phyloP scores from a whole-genome alignment of 2,113 vertebrate species.

The Barbus barbus region DNA sequence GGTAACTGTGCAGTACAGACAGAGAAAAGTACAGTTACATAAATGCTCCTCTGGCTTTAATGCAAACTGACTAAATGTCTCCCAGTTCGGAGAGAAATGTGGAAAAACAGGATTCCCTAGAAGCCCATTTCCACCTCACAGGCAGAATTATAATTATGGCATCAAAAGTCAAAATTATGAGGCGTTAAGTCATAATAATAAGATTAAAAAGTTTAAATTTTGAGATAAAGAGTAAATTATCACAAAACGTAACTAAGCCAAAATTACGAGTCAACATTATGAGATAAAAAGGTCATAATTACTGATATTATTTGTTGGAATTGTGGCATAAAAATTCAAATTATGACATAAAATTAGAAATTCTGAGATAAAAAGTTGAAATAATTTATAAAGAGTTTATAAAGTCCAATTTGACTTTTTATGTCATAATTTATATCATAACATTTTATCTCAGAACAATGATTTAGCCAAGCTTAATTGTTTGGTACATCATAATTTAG shows the following conservation, averaged over 20 bases:
- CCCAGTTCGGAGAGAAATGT: neutral
- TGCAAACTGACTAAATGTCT: neutral
- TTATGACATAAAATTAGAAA: too few species aligned
- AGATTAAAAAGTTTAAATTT: neutral
- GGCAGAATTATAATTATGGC: too few species aligned
- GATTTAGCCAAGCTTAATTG: too few species aligned
- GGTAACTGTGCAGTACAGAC: conserved; percentile 6
- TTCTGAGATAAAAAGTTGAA: too few species aligned
- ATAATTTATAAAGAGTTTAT: too few species aligned
- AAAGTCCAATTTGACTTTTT: neutral
- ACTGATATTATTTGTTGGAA: too few species aligned
- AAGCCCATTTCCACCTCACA: neutral
- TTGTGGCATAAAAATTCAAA: neutral
- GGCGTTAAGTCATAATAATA: neutral
- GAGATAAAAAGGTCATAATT: neutral
- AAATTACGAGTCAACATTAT: too few species aligned
- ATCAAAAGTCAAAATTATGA: too few species aligned
- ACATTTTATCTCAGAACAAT: too few species aligned
- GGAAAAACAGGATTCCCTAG: neutral
- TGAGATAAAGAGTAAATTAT: neutral
- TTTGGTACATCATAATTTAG: too few species aligned
- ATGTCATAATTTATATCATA: neutral
- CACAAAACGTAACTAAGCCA: neutral
- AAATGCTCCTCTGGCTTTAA: neutral
- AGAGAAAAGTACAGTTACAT: neutral